These are phyloP conservation scores for Furnarius figulus DNA, from an alignment of 2,113 vertebrate species.

Conservation along the genomic window DNA sequence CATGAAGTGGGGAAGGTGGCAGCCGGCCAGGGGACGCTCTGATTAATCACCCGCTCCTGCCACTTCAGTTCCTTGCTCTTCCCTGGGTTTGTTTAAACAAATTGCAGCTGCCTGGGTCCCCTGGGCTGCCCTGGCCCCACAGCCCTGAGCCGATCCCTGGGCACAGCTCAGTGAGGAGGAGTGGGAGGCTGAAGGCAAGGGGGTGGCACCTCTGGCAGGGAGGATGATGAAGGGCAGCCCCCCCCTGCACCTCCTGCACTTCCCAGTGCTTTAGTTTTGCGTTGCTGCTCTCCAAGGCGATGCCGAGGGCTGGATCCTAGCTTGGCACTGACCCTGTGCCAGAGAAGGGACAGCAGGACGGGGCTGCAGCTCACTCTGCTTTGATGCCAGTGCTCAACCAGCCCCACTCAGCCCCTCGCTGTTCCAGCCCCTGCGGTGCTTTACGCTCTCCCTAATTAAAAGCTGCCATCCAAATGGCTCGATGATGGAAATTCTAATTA, in stretches of 20 bases:
- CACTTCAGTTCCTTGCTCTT: constrained; percentile 63
- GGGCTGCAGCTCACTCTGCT: not conserved
- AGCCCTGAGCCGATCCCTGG: not conserved
- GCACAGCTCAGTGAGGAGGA: not conserved
- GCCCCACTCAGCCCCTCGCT: not conserved
- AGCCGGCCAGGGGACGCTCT: constrained; percentile 47
- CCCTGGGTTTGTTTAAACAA: constrained; percentile 60
- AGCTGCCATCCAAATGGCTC: constrained; percentile 68
- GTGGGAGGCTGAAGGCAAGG: not conserved
- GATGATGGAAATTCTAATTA: constrained; percentile 79
- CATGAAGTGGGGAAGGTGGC: constrained; percentile 48
- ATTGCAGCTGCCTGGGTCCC: constrained; percentile 7
- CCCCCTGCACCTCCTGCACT: not conserved
- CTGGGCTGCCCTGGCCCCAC: not conserved
- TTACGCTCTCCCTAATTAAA: constrained; percentile 69
- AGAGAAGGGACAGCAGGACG: not conserved
- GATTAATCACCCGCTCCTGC: constrained; percentile 66
- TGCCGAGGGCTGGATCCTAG: not conserved
- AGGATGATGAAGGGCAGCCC: not conserved
- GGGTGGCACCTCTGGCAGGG: not conserved
- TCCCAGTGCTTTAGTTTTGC: not conserved
- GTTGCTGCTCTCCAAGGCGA: not conserved
- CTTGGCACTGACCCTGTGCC: not conserved
- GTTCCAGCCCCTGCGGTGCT: constrained; percentile 20
- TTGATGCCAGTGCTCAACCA: fast-evolving